Evolutionary conservation across 1,140 invertebrate genomes (phyloP).

Genomic region (Plodia interpunctella): DNA sequence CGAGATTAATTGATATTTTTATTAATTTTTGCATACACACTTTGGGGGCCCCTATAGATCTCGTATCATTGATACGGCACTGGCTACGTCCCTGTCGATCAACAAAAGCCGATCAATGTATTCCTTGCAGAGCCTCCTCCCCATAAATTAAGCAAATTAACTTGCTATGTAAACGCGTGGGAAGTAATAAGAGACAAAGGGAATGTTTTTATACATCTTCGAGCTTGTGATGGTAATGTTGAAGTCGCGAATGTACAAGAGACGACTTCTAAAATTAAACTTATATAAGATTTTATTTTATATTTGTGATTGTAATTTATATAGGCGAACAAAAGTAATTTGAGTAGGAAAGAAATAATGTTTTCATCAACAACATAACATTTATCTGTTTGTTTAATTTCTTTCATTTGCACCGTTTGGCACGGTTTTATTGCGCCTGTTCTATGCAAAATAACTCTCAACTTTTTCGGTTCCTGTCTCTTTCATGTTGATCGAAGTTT

Average conservation of each 20-base stretch:
- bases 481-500: conserved; percentile 2
- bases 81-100: not conserved
- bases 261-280: not conserved
- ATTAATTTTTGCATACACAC: no score
- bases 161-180: not conserved
- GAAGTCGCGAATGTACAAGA: not conserved
- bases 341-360: no score
- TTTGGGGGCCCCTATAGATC: no score
- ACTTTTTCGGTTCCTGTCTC: not conserved
- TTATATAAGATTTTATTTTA: no score
- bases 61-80: no score
- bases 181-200: not conserved
- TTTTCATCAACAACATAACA: no score
- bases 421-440: not conserved
- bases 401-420: no score
- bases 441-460: not conserved
- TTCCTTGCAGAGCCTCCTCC: not conserved
- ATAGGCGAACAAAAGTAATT: no score
- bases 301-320: no score
- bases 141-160: not conserved
- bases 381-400: no score
- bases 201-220: not conserved
- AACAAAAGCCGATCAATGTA: not conserved
- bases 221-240: not conserved
- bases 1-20: no score